phyloP scores from a whole-genome alignment of 2,888 invertebrate genomes.

The Sinhomidia bicolor region DNA sequence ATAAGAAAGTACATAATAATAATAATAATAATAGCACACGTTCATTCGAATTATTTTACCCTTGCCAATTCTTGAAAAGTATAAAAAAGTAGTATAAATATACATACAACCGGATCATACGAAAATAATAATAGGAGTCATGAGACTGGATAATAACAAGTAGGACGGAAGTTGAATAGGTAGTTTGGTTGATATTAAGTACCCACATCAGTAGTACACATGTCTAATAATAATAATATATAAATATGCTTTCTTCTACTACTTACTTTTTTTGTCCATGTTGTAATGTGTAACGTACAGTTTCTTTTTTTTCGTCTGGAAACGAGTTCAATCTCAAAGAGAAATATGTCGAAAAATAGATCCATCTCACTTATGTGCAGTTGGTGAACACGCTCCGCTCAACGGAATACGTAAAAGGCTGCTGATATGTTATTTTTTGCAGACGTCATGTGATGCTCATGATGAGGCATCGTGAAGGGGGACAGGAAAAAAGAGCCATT shows the following conservation, averaged over 20 bases:
- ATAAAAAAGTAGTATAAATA: background rate
- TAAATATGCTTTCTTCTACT: background rate
- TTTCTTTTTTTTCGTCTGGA: no score
- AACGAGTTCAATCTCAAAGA: slow-evolving; percentile 8
- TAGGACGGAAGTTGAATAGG: background rate
- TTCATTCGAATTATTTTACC: background rate
- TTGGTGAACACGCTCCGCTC: slow-evolving; percentile 31
- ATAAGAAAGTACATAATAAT: background rate
- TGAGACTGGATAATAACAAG: no score
- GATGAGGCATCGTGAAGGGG: slow-evolving; percentile 37
- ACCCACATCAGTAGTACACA: no score
- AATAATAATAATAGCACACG: no score
- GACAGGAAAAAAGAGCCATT: slow-evolving; percentile 33
- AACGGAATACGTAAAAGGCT: background rate
- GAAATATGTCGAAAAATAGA: slow-evolving; percentile 17
- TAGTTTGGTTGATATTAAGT: background rate
- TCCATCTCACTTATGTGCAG: slow-evolving; percentile 42
- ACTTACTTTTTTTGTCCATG: background rate
- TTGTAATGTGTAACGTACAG: background rate
- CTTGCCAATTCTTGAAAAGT: background rate
- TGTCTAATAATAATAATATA: no score
- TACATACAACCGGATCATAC: background rate
- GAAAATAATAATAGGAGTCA: background rate
- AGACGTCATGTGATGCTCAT: slow-evolving; percentile 36
- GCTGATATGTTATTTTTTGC: slow-evolving; percentile 10